Base-by-base conservation (phyloP, 2,888 invertebrate genomes). In the Anorthoa munda region DNA sequence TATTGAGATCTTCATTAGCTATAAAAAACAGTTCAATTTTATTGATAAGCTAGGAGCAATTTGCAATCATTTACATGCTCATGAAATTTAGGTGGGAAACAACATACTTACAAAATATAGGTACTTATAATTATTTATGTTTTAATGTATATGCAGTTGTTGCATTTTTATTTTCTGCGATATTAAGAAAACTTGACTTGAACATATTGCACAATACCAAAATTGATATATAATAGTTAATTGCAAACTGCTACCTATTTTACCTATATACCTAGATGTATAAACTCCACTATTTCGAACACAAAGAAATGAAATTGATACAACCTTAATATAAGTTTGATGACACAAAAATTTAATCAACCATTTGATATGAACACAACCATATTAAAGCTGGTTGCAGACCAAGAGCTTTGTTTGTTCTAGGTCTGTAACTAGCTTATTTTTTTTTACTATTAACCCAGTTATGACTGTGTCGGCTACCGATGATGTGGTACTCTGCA, bases 401-500 rank as follows among this genome's bases (percentile, higher is more conserved):
- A 59, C 21, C 31, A 12, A n/a, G 12, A 59, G 31, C 58, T 59
- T 7, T 0, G 2, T 45, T 59, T 45, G 59, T 3, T 60, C 9
- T 45, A 21, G 45, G 45, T 60, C 15, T 60, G 15, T 45, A 17
- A 60, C n/a, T 9, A 1, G 21, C 45, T 21, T 60, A 86, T 86
- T 79, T 76, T 79, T 82, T 81, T 84, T 83, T 53, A 77, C 72
- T 88, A 71, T 55, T 50, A 67, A 79, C 48, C 69, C 50, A 67
- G 56, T 5, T 17, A 66, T 69, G 15, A 46, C 55, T 65, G 65
- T 68, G 70, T 83, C 90, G 90, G 95, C 94, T 96, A 96, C 92
- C 96, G 95, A 79, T 96, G 96, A 76, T 95, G 95, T 12, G 94
- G 95, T 18, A 93, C 84, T 90, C 95, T 90, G 91, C 96, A 95